Base-by-base conservation (phyloP, 2,797 vertebrate genomes). In the Malurus splendens region DNA sequence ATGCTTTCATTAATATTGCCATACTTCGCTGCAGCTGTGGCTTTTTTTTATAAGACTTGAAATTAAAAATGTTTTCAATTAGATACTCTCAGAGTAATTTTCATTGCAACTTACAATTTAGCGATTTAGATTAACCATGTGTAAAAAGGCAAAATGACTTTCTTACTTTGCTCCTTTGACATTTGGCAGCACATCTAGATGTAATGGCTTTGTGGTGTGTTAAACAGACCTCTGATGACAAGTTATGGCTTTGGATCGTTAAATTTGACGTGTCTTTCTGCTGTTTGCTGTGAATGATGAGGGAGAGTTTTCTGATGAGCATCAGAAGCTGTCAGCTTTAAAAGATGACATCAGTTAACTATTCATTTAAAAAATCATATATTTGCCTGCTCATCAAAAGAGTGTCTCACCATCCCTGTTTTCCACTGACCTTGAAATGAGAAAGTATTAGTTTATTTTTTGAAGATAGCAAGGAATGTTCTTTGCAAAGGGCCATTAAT, bases 11-110 rank as follows among this genome's bases (percentile, higher is more conserved):
- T 92, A 92, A 86, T 94, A 94, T 82, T 92, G 48, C 80, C 66
- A 50, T 78, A 79, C 57, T 91, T 91, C 32, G 62, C 90, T 87
- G 85, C 92, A 93, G 92, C 85, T 90, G 74, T 79, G 85, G 39
- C 19, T 78, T 85, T 79, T 57, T 30, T 91, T 74, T 48, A 11
- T 3, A 59, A 82, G 41, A 36, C 64, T 86, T 73, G 36, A 85
- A 94, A 93, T 94, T 92, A 92, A 90, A 93, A 94, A 73, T 86
- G 41, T 94, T 93, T 93, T 93, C 77, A 83, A 79, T 93, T 95
- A 93, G 75, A 82, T 83, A 83, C 54, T 76, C 75, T 62, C 52
- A 56, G 47, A 64, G 44, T 87, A 89, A 92, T 91, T 92, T 90
- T 89, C 56, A 33, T 70, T 57, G 85, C 93, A 90, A 73, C 64